phyloP scores from a whole-genome alignment of 2,113 vertebrate genomes.

The Corvus hawaiiensis region DNA sequence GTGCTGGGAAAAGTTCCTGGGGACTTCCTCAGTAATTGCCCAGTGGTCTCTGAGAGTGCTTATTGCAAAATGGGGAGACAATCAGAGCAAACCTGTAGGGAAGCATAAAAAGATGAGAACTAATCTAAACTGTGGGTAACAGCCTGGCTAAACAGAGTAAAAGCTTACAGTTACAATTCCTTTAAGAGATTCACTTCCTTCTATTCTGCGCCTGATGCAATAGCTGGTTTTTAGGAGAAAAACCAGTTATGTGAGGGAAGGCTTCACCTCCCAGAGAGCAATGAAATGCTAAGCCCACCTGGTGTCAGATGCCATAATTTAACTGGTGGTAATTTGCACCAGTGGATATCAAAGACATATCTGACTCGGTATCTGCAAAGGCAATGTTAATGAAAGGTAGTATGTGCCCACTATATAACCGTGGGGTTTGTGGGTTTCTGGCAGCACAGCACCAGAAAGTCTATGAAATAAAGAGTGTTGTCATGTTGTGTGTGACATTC shows the following conservation, averaged over 20 bases:
- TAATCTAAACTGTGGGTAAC: constrained; percentile 22
- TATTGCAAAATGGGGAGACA: constrained; percentile 4
- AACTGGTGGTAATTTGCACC: not conserved
- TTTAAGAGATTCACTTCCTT: constrained; percentile 10
- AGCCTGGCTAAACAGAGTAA: not conserved
- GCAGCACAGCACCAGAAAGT: not conserved
- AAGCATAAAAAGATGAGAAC: constrained; percentile 11
- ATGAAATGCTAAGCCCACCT: not conserved
- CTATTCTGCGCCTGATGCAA: not conserved
- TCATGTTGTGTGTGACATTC: not conserved
- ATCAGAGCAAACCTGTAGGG: constrained; percentile 9
- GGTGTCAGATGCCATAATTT: not conserved
- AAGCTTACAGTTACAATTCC: not conserved
- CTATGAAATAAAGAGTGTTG: not conserved
- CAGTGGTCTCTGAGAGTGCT: not conserved
- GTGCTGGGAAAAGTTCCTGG: not conserved
- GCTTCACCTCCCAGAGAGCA: not conserved
- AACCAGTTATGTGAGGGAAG: not conserved
- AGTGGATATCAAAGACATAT: not conserved
- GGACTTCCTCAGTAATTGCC: not conserved
- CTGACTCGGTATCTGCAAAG: not conserved
- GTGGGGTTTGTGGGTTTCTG: not conserved
- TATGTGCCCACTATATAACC: not conserved
- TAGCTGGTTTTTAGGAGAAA: not conserved
- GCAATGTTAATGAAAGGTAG: not conserved